Percentiles rank a stretch among this genome's conserved stretches.
Evolutionary conservation across 2,113 vertebrate genomes (phyloP).

Genomic region (Thamnaconus septentrionalis): DNA sequence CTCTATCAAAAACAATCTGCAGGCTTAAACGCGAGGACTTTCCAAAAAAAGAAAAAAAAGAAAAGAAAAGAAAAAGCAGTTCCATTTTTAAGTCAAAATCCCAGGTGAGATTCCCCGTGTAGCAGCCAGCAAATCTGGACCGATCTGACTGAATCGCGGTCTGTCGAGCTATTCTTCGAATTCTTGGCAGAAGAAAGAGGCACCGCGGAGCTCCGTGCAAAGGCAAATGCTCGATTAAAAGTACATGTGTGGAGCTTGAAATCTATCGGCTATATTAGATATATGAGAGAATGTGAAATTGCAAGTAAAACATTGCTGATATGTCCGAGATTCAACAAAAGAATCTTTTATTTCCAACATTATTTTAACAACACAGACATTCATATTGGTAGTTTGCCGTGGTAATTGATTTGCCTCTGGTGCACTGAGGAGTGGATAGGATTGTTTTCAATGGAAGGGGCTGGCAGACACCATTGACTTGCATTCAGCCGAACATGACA

Average conservation of each 20-base stretch:
- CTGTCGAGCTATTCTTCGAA: neutral
- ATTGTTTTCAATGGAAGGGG: too few species aligned
- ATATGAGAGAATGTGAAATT: too few species aligned
- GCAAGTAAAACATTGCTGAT: too few species aligned
- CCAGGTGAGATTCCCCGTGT: neutral
- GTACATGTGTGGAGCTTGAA: neutral
- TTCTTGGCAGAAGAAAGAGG: conserved; percentile 19
- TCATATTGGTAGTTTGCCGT: too few species aligned
- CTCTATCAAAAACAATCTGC: neutral
- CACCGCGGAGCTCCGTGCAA: neutral
- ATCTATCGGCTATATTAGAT: neutral
- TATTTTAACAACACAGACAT: too few species aligned
- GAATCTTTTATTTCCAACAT: too few species aligned
- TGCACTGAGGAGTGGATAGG: too few species aligned
- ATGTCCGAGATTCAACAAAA: too few species aligned
- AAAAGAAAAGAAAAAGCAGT: neutral
- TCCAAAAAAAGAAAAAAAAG: neutral
- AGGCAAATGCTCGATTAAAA: conserved; percentile 19
- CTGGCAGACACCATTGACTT: too few species aligned
- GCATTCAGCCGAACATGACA: too few species aligned
- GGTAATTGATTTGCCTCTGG: too few species aligned
- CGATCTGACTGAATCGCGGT: conserved; percentile 12
- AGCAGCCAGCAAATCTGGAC: conserved; percentile 2
- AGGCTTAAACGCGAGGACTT: neutral
- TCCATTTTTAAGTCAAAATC: neutral